Percentiles rank a stretch among this genome's conserved stretches.
Evolutionary conservation across 2,113 vertebrate species (phyloP).

Genomic region (Penelope pileata): DNA sequence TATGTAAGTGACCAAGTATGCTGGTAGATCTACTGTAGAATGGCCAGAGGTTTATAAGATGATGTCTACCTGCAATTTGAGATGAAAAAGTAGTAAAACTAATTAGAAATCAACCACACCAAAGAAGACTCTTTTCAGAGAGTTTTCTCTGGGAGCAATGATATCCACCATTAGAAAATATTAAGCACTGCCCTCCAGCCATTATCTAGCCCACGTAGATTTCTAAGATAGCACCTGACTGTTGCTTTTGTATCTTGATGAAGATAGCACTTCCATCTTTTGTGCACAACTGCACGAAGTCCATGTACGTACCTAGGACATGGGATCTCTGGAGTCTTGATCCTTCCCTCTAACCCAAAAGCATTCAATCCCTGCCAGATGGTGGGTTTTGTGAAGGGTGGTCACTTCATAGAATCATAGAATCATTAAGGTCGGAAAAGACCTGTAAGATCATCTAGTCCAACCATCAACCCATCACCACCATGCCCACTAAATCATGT

Average conservation of each 20-base stretch:
- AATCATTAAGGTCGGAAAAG: background rate
- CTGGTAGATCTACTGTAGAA: background rate
- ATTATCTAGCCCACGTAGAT: background rate
- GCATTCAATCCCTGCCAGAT: background rate
- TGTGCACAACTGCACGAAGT: background rate
- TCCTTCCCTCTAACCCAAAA: background rate
- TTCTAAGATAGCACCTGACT: background rate
- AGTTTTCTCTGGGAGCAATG: background rate
- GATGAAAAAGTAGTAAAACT: background rate
- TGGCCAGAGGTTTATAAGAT: background rate
- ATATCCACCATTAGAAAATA: background rate
- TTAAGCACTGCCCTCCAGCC: background rate
- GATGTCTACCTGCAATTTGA: background rate
- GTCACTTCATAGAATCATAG: background rate
- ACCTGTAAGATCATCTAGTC: too few species aligned
- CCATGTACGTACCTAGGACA: too few species aligned
- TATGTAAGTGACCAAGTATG: background rate
- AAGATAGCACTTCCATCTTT: background rate
- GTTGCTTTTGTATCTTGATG: background rate
- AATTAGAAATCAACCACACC: background rate
- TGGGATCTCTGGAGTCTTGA: background rate
- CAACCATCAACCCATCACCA: too few species aligned
- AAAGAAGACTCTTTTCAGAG: background rate
- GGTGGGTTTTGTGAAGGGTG: background rate
- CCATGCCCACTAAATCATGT: too few species aligned